Evolutionary conservation across 2,888 invertebrate species (phyloP).

Genomic region (Cistogaster globosa): DNA sequence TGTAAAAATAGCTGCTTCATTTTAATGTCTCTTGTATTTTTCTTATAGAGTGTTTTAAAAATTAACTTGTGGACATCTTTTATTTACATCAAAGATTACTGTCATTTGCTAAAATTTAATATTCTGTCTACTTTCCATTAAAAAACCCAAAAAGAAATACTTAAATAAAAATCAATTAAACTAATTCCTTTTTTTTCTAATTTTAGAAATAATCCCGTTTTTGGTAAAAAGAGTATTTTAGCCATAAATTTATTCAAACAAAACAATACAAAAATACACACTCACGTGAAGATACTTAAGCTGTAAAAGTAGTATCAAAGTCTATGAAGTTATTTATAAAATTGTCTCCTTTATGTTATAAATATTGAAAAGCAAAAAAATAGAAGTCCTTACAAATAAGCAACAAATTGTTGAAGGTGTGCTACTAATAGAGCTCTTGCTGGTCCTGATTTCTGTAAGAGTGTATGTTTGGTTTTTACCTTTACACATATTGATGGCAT

Average conservation of each 20-base stretch:
- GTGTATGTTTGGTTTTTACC: neutral
- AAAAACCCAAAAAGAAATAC: neutral
- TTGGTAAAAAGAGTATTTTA: no score
- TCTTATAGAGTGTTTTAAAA: no score
- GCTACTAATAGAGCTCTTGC: constrained; percentile 41
- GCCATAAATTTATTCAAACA: no score
- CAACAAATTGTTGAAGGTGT: constrained; percentile 70
- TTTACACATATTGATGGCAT: constrained; percentile 23
- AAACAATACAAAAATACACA: no score
- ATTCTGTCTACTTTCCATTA: constrained; percentile 27
- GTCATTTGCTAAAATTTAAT: constrained; percentile 19
- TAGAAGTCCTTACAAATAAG: constrained; percentile 67
- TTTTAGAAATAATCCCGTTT: no score
- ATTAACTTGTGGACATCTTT: neutral
- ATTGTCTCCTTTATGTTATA: constrained; percentile 68
- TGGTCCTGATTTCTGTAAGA: constrained; percentile 35
- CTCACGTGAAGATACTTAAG: neutral
- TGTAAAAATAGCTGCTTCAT: no score
- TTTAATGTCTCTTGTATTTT: no score
- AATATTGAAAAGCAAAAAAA: constrained; percentile 37
- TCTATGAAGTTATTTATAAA: constrained; percentile 69
- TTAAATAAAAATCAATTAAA: no score
- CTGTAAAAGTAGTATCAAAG: constrained; percentile 15
- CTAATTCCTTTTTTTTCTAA: no score
- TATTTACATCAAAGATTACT: neutral